Evolutionary conservation across 2,797 vertebrate genomes (phyloP), one percentile per base, ranked within the genome.

Genomic region (Crenuchus spilurus): DNA sequence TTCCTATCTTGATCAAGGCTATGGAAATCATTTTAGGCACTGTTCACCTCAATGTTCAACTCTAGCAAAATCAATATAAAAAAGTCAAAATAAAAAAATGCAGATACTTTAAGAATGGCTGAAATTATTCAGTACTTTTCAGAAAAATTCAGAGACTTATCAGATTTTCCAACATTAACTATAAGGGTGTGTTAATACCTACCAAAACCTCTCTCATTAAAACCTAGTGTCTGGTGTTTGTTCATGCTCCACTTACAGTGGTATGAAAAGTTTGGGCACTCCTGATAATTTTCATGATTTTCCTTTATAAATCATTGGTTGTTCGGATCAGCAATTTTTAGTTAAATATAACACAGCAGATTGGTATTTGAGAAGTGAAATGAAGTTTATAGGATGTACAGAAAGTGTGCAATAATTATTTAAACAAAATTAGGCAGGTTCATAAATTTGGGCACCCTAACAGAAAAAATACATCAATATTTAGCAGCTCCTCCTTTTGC

Each of bases 11-110:
- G 7, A 42, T 48, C 9, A 70, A 66, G 24, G 16, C 20, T 57
- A 37, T 14, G 28, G 30, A 73, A 67, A 55, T 55, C 20, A 61
- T 37, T 73, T 42, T 42, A 82, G 74, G 70, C 70, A 81, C 70
- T 75, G 35, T 66, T 75, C 22, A 68, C 42, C 52, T 39, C n/a
- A n/a, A n/a, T n/a, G n/a, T n/a, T n/a, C n/a, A 74, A 60, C 35
- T 58, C 41, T 78, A 75, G 39, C 52, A 69, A 55, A 41, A 68
- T 68, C 26, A 66, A 54, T n/a, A 7, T 14, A 14, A 72, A 26
- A 55, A 52, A n/a, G 35, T 41, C 46, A 18, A 71, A 57, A 31
- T 52, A 52, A 68, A 57, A 77, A 31, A 42, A 35, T 62, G 44
- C 44, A 60, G 20, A n/a, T 49, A 26, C 20, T 39, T 8, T 63